Evolutionary conservation across 2,113 vertebrate species (phyloP).

Genomic region (Phrynocephalus versicolor): DNA sequence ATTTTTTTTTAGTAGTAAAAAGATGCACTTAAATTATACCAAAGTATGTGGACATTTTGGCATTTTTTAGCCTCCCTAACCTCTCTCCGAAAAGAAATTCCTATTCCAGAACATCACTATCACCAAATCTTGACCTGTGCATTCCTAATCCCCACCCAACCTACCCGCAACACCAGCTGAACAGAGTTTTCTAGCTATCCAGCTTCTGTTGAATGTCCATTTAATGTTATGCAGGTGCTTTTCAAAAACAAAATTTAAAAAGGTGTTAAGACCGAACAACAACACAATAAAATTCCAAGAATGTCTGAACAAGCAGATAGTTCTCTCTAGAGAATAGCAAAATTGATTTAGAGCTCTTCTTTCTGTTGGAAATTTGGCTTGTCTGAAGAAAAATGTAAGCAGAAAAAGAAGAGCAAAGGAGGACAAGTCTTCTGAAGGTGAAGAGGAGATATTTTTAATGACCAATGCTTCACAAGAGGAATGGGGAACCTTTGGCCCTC

Average conservation of each 20-base stretch:
- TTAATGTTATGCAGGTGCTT: conserved; percentile 53
- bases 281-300: conserved; percentile 33
- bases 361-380: conserved; percentile 6
- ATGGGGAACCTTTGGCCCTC: too few relatives aligned
- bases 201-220: conserved; percentile 46
- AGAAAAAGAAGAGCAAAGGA: not conserved
- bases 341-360: conserved; percentile 37
- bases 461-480: too few relatives aligned
- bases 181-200: conserved; percentile 6
- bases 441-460: not conserved
- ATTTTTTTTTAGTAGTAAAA: too few relatives aligned
- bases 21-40: too few relatives aligned
- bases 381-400: not conserved
- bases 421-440: not conserved
- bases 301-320: not conserved
- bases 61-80: conserved; percentile 3
- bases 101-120: not conserved
- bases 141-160: conserved; percentile 22
- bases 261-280: conserved; percentile 50
- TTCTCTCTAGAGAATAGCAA: not conserved
- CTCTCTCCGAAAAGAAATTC: not conserved
- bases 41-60: too few relatives aligned
- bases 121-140: conserved; percentile 18
- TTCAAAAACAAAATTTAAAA: conserved; percentile 43
- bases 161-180: not conserved